Base-by-base conservation (phyloP, 2,797 vertebrate species). In the Cottoperca gobio region DNA sequence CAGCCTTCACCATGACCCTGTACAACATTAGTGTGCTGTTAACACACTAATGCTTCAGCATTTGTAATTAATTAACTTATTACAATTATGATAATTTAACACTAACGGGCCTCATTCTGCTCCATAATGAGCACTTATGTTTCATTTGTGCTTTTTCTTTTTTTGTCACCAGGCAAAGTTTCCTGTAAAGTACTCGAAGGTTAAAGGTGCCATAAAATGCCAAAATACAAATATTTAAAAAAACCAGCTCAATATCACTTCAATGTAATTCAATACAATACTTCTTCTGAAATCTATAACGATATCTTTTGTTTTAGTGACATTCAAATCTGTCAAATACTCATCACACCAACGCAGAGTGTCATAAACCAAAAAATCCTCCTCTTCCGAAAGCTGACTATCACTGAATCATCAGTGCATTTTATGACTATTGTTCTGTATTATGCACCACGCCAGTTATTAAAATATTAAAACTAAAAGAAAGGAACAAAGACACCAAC, bases 371-470 rank as follows among this genome's bases (percentile, higher is more conserved):
- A 24, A 75, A 24, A 75, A 65, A 68, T 61, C 70, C 31, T 57
- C 61, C 58, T 45, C 59, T 64, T 85, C 37, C 17, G 39, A 59
- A 66, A 42, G 54, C 67, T 37, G 48, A 59, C 45, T 59, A n/a
- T 69, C 35, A 61, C 49, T 83, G 81, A 85, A 46, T 85, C 76
- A 82, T 60, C 57, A 1, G 21, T 55, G 68, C 37, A 59, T 64
- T 50, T 46, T 33, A 40, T 66, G 73, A 68, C 52, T 68, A 37
- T 68, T 67, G 48, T 60, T 12, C 58, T 23, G 45, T 68, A 46
- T 52, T 42, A 49, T 40, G 35, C 66, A 59, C 46, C 52, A 10
- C 2, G 2, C 13, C 62, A 37, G 52, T 54, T 57, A 82, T 63
- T 45, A 43, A 19, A 42, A 53, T 45, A 28, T 43, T 21, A 67